A percentile compares a stretch with the other conserved stretches of the same genome.
Conservation (phyloP, 2,113 vertebrate genomes). For the Morone chrysops region DNA sequence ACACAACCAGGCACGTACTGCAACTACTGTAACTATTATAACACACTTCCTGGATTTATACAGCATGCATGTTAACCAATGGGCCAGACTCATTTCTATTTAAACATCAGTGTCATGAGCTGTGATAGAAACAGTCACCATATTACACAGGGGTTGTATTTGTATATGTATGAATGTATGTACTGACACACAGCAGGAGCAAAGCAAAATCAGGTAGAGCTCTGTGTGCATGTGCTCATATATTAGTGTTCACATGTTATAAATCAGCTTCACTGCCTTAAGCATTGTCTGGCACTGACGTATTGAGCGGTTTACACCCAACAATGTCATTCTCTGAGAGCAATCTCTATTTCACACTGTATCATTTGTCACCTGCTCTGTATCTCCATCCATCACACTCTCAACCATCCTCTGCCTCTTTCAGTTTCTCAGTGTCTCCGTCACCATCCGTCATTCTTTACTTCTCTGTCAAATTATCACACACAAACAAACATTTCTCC, state of each 20-base stretch:
- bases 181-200: neutral
- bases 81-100: neutral
- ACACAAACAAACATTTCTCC: conserved; percentile 26
- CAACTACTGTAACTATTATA: no score
- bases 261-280: neutral
- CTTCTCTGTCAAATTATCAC: conserved; percentile 41
- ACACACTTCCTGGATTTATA: no score
- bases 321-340: conserved; percentile 3
- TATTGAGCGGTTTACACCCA: conserved; percentile 18
- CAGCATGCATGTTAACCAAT: no score
- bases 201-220: neutral
- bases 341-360: conserved; percentile 19
- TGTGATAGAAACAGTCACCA: neutral
- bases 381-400: conserved; percentile 49
- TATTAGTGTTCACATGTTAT: neutral
- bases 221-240: neutral
- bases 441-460: conserved; percentile 32
- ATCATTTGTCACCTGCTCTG: conserved; percentile 38
- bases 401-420: conserved; percentile 24
- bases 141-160: neutral
- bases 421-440: neutral
- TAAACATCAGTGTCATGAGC: neutral
- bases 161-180: neutral
- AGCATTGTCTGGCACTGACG: conserved; percentile 10
- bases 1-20: neutral